These are phyloP conservation scores for Muscidifurax raptorellus DNA, from an alignment of 1,140 invertebrate genomes.

Conservation along the genomic window DNA sequence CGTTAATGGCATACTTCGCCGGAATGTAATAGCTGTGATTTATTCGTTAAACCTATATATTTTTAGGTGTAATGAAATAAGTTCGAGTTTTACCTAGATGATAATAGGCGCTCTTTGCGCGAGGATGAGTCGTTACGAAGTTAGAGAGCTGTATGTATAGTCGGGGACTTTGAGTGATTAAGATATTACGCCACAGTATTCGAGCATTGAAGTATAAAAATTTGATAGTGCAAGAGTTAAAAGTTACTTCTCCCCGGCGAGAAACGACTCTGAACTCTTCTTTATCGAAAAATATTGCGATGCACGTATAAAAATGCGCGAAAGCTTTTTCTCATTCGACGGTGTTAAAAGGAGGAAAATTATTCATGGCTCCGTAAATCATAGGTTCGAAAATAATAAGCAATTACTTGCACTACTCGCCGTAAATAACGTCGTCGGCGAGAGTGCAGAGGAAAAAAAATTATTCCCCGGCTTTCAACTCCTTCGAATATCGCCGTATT, in stretches of 20 bases:
- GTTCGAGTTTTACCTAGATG: not conserved
- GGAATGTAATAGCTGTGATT: not conserved
- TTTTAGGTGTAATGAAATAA: not conserved
- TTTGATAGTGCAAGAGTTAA: too few relatives aligned
- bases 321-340: too few relatives aligned
- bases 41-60: not conserved
- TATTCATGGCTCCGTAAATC: not conserved
- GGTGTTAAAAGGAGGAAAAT: not conserved
- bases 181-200: too few relatives aligned
- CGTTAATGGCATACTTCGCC: not conserved
- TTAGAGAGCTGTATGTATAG: too few relatives aligned
- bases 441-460: not conserved
- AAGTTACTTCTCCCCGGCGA: too few relatives aligned
- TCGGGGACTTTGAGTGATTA: too few relatives aligned
- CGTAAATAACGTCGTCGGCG: not conserved
- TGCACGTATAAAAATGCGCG: too few relatives aligned
- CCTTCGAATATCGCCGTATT: not conserved
- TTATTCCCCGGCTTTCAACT: not conserved
- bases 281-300: not conserved
- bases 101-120: too few relatives aligned
- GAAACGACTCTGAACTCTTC: too few relatives aligned
- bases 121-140: too few relatives aligned
- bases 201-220: too few relatives aligned
- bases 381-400: not conserved
- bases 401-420: not conserved